These are phyloP conservation scores for Drosophila neocordata DNA, from an alignment of 1,140 invertebrate genomes.

Conservation along the genomic window DNA sequence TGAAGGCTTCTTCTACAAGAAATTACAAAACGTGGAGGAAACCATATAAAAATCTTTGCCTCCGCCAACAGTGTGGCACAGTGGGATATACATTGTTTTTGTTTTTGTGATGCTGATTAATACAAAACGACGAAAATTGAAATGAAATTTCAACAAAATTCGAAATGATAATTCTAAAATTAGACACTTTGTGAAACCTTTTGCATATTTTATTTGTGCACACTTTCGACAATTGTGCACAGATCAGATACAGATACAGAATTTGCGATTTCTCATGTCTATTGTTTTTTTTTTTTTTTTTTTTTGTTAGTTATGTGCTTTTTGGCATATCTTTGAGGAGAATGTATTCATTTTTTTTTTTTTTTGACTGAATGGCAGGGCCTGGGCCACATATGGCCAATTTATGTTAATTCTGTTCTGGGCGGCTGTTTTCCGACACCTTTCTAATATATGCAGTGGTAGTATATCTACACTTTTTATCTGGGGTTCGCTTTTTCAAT, in stretches of 20 bases:
- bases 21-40: slow-evolving; percentile 12
- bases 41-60: slow-evolving; percentile 20
- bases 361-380: slow-evolving; percentile 27
- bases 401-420: slow-evolving; percentile 20
- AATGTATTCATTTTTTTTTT: slow-evolving; percentile 19
- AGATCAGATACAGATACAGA: neutral
- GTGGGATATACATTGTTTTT: neutral
- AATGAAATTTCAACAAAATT: neutral
- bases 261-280: neutral
- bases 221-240: neutral
- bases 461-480: neutral
- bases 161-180: slow-evolving; percentile 10
- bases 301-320: neutral
- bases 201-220: slow-evolving; percentile 6
- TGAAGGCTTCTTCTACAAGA: slow-evolving; percentile 31
- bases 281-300: neutral
- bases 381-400: slow-evolving; percentile 41
- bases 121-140: neutral
- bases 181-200: slow-evolving; percentile 1
- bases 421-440: neutral
- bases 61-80: neutral
- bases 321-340: neutral
- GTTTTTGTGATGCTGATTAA: slow-evolving; percentile 6
- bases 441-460: neutral
- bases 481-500: neutral